Evolutionary conservation across 2,888 invertebrate genomes (phyloP).

Genomic region (Emesis russula): DNA sequence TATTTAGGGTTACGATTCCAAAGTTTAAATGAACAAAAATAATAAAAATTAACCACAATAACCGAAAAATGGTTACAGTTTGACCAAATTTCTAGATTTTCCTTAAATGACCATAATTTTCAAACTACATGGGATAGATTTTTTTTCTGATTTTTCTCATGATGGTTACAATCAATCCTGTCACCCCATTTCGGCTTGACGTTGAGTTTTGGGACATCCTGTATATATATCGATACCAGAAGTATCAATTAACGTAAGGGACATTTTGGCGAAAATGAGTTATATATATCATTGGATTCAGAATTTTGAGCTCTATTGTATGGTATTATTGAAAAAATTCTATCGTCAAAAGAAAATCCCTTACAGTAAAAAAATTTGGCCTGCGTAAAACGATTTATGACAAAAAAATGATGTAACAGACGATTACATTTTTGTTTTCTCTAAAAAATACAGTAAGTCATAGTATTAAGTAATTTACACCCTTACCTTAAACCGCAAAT

Average conservation of each 20-base stretch:
- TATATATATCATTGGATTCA: conserved; percentile 17
- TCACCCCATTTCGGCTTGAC: too few relatives aligned
- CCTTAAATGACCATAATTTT: too few relatives aligned
- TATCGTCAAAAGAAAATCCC: not conserved
- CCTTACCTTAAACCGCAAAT: conserved; percentile 17
- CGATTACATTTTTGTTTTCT: conserved; percentile 20
- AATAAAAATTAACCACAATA: too few relatives aligned
- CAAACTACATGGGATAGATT: too few relatives aligned
- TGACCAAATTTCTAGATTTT: too few relatives aligned
- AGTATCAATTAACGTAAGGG: conserved; percentile 1
- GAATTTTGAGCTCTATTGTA: conserved; percentile 7
- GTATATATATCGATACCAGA: not conserved
- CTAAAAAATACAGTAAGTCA: conserved; percentile 24
- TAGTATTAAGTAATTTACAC: conserved; percentile 23
- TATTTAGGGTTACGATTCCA: too few relatives aligned
- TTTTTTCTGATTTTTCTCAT: too few relatives aligned
- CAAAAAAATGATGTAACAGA: conserved; percentile 13
- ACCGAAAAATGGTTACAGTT: too few relatives aligned
- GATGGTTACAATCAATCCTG: too few relatives aligned
- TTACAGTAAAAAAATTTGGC: not conserved
- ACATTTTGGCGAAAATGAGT: not conserved
- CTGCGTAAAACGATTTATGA: conserved; percentile 26
- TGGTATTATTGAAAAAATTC: not conserved
- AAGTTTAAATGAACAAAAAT: too few relatives aligned
- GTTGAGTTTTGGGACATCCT: too few relatives aligned